Evolutionary conservation across 2,797 vertebrate species (phyloP).

Genomic region (Clarias pachynema): DNA sequence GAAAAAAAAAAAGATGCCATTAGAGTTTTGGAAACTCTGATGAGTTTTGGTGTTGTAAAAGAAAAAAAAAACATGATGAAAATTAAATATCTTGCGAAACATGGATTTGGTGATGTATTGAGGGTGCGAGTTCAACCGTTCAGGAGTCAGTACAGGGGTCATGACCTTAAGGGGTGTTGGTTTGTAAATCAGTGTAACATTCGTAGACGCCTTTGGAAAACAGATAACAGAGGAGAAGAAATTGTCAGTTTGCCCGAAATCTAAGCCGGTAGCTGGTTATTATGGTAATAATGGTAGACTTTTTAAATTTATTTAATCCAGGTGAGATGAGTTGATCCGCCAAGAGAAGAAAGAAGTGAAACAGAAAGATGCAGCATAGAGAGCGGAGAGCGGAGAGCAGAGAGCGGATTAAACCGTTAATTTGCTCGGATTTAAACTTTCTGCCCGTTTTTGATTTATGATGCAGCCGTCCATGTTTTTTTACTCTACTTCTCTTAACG

Average conservation of each 20-base stretch:
- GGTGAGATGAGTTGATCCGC: background rate
- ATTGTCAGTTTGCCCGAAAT: constrained; percentile 43
- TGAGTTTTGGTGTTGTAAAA: constrained; percentile 54
- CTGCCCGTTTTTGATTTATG: too few species aligned
- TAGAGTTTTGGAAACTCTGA: constrained; percentile 58
- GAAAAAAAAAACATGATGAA: constrained; percentile 8
- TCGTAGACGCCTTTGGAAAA: constrained; percentile 45
- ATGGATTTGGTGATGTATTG: constrained; percentile 59
- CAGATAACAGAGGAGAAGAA: constrained; percentile 22
- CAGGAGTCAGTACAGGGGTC: constrained; percentile 62
- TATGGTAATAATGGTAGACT: background rate
- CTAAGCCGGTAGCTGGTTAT: background rate
- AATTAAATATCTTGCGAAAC: constrained; percentile 9
- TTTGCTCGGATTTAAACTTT: background rate
- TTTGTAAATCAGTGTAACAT: constrained; percentile 10
- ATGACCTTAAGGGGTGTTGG: constrained; percentile 46
- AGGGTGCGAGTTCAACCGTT: constrained; percentile 45
- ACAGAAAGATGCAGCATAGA: background rate
- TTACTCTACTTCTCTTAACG: background rate
- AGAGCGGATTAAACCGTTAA: background rate
- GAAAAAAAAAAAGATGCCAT: constrained; percentile 38
- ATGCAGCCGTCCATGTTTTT: background rate
- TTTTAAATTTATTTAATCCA: accelerated
- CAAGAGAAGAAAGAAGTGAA: background rate
- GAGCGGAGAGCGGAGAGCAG: background rate